Evolutionary conservation across 1,140 invertebrate genomes (phyloP), one percentile per base, ranked within the genome.

Genomic region (Parapsyche elsis): DNA sequence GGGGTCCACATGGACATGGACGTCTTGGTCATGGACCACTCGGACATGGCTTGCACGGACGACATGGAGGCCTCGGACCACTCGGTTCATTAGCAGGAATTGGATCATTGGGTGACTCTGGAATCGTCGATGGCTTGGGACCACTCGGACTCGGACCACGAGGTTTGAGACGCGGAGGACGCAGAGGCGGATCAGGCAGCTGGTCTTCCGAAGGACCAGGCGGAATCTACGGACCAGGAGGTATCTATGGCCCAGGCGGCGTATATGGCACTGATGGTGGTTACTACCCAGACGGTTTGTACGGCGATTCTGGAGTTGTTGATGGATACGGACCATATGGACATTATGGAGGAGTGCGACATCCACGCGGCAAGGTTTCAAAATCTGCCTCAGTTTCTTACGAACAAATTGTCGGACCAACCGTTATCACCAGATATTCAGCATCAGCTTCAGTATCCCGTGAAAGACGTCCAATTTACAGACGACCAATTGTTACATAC

Each of bases 401-500:
- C 71, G 30, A 73, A 73, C 26, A 21, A 38, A 45, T 70, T 23
- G 7, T 23, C 5, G 24, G 16, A 5, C 64, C 64, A 24, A 70
- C 64, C 2, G 64, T 70, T 70, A 70, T 70, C 64, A 70, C 64
- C 5, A 38, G 26, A 24, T 23, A 23, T 70, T 26, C 21, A 9
- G 26, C 5, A n/a, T 64, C 59, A 7, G 16, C 7, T 9, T 64
- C 59, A 5, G 59, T 64, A 9, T 64, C 59, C 16, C 4, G 4
- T 12, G 67, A 30, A 71, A 10, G 19, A 24, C 26, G 21, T 44
- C 19, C 19, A 71, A 10, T 24, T 9, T 9, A 10, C 26, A 24
- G 67, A 44, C 19, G 79, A 7, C 53, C 30, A 57, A 44, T 14
- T 46, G 70, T 44, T 73, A 16, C 9, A 61, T 61, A 61, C 57